Conservation (phyloP, 2,113 vertebrate genomes). For the Tringa solitaria region DNA sequence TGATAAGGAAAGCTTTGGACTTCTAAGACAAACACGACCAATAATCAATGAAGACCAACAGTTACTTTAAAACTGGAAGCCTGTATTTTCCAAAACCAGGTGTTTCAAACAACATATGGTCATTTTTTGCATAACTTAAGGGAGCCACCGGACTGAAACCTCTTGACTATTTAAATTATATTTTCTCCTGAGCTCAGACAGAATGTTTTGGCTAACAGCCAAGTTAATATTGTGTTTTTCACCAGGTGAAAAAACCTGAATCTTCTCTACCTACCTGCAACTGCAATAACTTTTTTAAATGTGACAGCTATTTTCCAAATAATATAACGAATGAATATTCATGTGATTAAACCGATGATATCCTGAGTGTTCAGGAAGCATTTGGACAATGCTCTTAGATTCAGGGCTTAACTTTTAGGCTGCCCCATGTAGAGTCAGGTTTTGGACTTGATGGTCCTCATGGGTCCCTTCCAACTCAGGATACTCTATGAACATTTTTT, state of each 20-base stretch:
- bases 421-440: not conserved
- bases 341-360: not conserved
- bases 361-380: not conserved
- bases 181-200: not conserved
- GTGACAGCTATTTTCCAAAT: not conserved
- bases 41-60: constrained; percentile 24
- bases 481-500: not conserved
- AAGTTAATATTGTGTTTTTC: not conserved
- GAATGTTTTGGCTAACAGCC: not conserved
- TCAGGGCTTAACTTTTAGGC: not conserved
- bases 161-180: not conserved
- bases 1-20: constrained; percentile 69
- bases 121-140: not conserved
- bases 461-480: not conserved
- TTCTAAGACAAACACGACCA: constrained; percentile 61
- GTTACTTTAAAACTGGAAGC: not conserved
- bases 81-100: not conserved
- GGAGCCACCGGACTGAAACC: not conserved
- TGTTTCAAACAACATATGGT: not conserved
- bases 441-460: not conserved
- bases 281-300: not conserved
- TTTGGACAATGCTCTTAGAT: not conserved
- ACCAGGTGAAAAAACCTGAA: not conserved
- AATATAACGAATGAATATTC: not conserved
- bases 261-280: not conserved